Conservation (phyloP, 2,113 vertebrate species). For the Hepsetus odoe region DNA sequence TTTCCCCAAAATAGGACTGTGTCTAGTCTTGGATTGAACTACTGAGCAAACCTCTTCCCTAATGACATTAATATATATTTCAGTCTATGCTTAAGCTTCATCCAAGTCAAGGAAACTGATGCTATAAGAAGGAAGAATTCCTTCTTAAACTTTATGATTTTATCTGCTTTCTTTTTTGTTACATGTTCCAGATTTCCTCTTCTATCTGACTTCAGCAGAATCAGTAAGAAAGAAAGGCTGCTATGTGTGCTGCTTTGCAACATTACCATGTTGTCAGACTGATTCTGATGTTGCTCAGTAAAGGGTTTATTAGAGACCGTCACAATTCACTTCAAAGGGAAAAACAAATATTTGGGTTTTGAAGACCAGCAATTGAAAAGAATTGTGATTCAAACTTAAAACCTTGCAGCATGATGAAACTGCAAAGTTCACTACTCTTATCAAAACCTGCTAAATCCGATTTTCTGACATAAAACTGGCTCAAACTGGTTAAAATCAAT, state of each 20-base stretch:
- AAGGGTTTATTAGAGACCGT: not conserved
- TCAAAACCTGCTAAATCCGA: not conserved
- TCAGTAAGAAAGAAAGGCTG: not conserved
- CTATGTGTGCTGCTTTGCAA: not conserved
- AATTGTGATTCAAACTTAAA: constrained; percentile 1
- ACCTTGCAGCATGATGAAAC: not conserved
- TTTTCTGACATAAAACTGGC: not conserved
- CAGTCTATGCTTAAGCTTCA: too few species aligned
- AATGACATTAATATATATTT: too few species aligned
- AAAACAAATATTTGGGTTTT: not conserved
- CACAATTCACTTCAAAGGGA: not conserved
- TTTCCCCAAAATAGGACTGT: too few species aligned
- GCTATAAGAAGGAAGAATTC: too few species aligned
- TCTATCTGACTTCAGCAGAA: not conserved
- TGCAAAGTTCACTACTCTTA: not conserved
- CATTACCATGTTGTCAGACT: not conserved
- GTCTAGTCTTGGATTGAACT: too few species aligned
- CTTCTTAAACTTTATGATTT: not conserved
- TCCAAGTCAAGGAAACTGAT: too few species aligned
- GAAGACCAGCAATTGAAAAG: not conserved
- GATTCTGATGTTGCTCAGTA: not conserved
- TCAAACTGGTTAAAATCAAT: not conserved
- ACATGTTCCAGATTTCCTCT: not conserved
- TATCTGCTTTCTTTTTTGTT: not conserved
- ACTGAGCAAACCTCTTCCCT: too few species aligned